Percentiles rank a stretch among this genome's conserved stretches.
Conservation (phyloP, 2,113 vertebrate species). For the Phalacrocorax brasilianus region DNA sequence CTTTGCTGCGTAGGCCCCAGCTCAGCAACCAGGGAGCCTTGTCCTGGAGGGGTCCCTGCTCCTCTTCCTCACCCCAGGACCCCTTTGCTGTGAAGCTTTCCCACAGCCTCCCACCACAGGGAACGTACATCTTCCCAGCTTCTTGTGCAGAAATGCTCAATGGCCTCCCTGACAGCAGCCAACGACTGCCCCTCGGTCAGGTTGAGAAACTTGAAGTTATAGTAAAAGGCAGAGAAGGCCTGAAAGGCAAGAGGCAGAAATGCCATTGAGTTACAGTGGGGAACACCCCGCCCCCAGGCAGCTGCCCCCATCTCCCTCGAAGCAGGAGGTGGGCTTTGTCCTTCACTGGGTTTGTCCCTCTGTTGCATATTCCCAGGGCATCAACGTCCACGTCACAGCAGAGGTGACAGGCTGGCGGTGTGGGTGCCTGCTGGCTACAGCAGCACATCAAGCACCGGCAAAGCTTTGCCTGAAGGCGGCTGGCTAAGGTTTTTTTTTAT, state of each 20-base stretch:
- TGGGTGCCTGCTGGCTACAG: neutral
- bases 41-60: neutral
- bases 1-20: neutral
- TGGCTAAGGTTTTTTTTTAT: too few relatives aligned
- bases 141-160: constrained; percentile 71
- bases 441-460: neutral
- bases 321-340: neutral
- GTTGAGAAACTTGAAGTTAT: constrained; percentile 84
- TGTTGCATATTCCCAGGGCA: too few relatives aligned
- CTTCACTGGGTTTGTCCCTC: neutral
- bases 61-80: neutral
- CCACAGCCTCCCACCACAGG: neutral
- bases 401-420: neutral
- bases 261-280: neutral
- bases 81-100: neutral
- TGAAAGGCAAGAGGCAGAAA: constrained; percentile 6
- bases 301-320: neutral
- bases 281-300: rapidly evolving
- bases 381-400: neutral
- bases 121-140: constrained; percentile 73
- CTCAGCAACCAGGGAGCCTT: neutral
- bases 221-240: constrained; percentile 85
- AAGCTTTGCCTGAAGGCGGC: neutral
- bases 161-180: constrained; percentile 33
- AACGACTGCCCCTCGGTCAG: constrained; percentile 72